Conservation (phyloP, 1,140 invertebrate species). For the Psilanteris sp. region DNA sequence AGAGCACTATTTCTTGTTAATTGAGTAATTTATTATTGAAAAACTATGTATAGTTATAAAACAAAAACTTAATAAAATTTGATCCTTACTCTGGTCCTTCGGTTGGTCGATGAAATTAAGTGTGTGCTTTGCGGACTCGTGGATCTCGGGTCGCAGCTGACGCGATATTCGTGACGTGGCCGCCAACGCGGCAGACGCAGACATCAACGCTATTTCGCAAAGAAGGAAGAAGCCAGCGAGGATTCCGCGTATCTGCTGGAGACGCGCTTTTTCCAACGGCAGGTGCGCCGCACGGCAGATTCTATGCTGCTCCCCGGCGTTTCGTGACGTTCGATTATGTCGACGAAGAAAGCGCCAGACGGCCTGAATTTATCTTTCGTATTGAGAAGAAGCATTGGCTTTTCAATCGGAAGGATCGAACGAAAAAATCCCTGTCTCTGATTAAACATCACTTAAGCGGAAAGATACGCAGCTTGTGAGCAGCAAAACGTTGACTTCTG, state of each 20-base stretch:
- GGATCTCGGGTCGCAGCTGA: constrained; percentile 70
- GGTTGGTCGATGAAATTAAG: constrained; percentile 21
- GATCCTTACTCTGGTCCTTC: no score
- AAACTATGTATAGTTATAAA: no score
- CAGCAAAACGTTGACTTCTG: constrained; percentile 22
- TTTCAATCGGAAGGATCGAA: constrained; percentile 36
- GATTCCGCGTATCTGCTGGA: constrained; percentile 48
- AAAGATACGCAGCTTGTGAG: constrained; percentile 38
- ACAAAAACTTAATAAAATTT: no score
- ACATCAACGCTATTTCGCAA: constrained; percentile 32
- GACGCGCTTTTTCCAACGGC: constrained; percentile 49
- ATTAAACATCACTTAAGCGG: constrained; percentile 50
- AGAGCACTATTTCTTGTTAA: no score
- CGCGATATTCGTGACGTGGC: constrained; percentile 69
- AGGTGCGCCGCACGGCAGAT: constrained; percentile 30
- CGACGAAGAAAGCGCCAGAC: constrained; percentile 41
- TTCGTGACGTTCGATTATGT: constrained; percentile 42
- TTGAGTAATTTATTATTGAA: no score
- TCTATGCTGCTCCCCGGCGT: constrained; percentile 14
- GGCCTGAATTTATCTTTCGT: constrained; percentile 35
- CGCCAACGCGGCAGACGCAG: constrained; percentile 55
- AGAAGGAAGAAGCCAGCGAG: constrained; percentile 22
- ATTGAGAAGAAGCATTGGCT: constrained; percentile 23
- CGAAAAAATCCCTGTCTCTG: constrained; percentile 36
- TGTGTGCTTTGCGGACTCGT: constrained; percentile 23